Evolutionary conservation across 2,113 vertebrate species (phyloP).

Genomic region (Capreolus pygargus): DNA sequence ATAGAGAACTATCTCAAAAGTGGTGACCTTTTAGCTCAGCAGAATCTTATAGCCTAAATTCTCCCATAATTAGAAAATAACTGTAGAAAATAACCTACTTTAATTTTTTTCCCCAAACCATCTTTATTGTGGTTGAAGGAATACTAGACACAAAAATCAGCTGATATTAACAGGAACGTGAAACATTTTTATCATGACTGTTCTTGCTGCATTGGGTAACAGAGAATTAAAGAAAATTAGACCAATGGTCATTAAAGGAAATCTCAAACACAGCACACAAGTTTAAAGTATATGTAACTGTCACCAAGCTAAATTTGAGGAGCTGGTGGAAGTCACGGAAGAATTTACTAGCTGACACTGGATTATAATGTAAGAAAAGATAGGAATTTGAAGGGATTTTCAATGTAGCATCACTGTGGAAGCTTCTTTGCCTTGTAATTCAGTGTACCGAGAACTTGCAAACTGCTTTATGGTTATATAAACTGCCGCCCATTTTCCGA

Average conservation of each 20-base stretch:
- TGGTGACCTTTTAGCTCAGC: constrained; percentile 67
- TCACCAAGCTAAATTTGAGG: neutral
- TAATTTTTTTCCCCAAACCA: neutral
- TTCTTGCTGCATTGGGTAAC: neutral
- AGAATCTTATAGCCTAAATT: constrained; percentile 45
- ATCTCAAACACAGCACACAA: neutral
- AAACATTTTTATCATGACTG: neutral
- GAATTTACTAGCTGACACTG: neutral
- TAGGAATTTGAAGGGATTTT: neutral
- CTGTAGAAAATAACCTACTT: constrained; percentile 53
- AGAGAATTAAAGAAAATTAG: constrained; percentile 39
- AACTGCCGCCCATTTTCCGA: neutral
- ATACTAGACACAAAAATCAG: constrained; percentile 12
- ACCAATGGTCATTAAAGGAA: neutral
- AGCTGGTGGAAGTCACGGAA: constrained; percentile 13
- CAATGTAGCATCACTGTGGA: neutral
- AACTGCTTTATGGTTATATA: constrained; percentile 23
- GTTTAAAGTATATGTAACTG: neutral
- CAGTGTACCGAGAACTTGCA: neutral
- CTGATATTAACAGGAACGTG: neutral
- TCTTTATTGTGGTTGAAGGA: neutral
- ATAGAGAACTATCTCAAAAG: constrained; percentile 74
- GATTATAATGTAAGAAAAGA: neutral
- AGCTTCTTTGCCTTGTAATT: constrained; percentile 10
- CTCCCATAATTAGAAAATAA: constrained; percentile 64